phyloP scores from a whole-genome alignment of 2,888 invertebrate species.

The Cetonia aurata region DNA sequence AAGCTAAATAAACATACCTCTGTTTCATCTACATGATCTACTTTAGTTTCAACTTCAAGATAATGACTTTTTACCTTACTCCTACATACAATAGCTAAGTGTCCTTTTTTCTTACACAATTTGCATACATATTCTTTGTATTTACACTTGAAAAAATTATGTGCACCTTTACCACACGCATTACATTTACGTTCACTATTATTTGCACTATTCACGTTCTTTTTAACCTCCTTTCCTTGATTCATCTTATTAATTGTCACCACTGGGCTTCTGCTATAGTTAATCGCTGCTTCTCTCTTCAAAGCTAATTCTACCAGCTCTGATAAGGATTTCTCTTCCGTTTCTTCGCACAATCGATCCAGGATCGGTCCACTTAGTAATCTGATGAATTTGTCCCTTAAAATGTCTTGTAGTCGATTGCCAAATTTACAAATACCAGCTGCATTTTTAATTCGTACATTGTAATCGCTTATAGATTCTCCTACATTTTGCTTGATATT shows the following conservation, averaged over 20 bases:
- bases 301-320: constrained; percentile 41
- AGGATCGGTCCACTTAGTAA: constrained; percentile 42
- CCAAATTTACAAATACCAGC: constrained; percentile 46
- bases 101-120: neutral
- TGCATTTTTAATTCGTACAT: no score
- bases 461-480: constrained; percentile 48
- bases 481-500: constrained; percentile 47
- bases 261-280: neutral
- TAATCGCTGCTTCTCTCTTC: constrained; percentile 41
- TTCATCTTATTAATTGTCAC: neutral
- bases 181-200: neutral
- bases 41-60: neutral
- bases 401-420: constrained; percentile 25
- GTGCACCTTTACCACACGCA: constrained; percentile 11
- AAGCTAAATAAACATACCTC: neutral
- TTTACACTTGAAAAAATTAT: constrained; percentile 12
- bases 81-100: no score
- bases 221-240: neutral
- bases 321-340: constrained; percentile 9
- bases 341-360: constrained; percentile 50
- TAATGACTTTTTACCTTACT: neutral
- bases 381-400: no score
- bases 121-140: constrained; percentile 3
- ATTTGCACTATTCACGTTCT: neutral
- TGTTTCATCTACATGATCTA: neutral